Percentiles rank a stretch among this genome's conserved stretches.
Conservation (phyloP, 2,797 vertebrate species). For the Vespertilio murinus region DNA sequence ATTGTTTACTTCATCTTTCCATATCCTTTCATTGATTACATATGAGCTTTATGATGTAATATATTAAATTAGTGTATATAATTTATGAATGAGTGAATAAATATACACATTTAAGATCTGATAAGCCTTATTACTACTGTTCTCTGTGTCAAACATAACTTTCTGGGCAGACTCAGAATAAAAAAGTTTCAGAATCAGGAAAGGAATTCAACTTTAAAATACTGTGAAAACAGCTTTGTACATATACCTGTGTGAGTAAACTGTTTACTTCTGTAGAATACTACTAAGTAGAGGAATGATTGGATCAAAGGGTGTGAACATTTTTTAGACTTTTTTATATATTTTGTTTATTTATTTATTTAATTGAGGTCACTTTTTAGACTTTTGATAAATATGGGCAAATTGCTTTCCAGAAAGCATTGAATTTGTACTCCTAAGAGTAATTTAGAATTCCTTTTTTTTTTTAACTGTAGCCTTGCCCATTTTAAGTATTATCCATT, state of each 20-base stretch:
- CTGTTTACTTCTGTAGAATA: neutral
- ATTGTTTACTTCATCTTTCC: neutral
- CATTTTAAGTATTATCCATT: neutral
- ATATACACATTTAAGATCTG: neutral
- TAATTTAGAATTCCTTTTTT: neutral
- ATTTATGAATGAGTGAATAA: neutral
- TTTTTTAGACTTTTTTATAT: conserved; percentile 38
- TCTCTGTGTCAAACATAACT: conserved; percentile 55
- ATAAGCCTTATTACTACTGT: conserved; percentile 20
- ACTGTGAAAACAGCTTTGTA: neutral
- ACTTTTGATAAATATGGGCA: neutral
- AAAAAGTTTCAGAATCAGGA: neutral
- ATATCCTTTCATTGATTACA: neutral
- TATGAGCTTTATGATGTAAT: neutral
- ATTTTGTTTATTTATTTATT: too few species aligned
- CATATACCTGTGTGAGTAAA: neutral
- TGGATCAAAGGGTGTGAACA: neutral
- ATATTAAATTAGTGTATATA: neutral
- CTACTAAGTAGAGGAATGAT: neutral
- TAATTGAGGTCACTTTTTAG: conserved; percentile 26
- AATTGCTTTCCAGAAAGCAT: neutral
- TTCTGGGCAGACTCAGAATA: conserved; percentile 57
- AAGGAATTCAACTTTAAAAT: conserved; percentile 1
- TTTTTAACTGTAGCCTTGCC: neutral
- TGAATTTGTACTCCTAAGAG: neutral